Evolutionary conservation across 2,797 vertebrate genomes (phyloP), one percentile per base, ranked within the genome.

Genomic region (Caiman crocodilus): DNA sequence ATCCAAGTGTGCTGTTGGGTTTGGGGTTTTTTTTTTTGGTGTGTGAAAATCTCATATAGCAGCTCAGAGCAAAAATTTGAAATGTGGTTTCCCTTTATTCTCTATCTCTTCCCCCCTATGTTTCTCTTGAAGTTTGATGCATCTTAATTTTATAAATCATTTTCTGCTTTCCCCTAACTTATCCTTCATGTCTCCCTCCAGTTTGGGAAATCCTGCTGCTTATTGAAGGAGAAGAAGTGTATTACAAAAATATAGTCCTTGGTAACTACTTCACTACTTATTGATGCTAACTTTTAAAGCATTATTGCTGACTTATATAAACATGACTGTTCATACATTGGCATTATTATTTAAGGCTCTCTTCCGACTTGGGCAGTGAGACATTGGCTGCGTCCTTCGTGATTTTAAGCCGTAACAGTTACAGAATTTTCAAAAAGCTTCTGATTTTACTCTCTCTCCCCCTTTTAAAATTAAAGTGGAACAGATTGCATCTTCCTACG

Each of bases 221-320:
- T 50, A 50, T 50, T 50, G 42, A 50, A 50, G 42, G 42, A 50
- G 42, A 50, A 10, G 42, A 50, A 50, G 42, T 11, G 42, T 11
- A 50, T 50, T 50, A 50, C 42, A 50, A 50, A 50, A 50, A 50
- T 50, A 50, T 50, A 50, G 30, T 14, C n/a, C 65, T 67, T 67
- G 30, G 30, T n/a, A 67, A 67, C 10, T 20, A 21, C 65, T 67
- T 67, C 17, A 67, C 42, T 50, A 50, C 42, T 50, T 50, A 50
- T 10, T 50, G 42, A 50, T 50, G 42, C 42, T 50, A 10, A 50
- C 42, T 50, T 82, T 91, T 61, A 67, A 84, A 90, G 87, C 2
- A 87, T 57, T 84, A 23, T 80, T 1, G 58, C 93, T 96, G 92
- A 92, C 90, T 95, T 97, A 96, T 90, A 82, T 87, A 88, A 93